Evolutionary conservation across 2,888 invertebrate species (phyloP).

Genomic region (Nasonovia ribisnigri): DNA sequence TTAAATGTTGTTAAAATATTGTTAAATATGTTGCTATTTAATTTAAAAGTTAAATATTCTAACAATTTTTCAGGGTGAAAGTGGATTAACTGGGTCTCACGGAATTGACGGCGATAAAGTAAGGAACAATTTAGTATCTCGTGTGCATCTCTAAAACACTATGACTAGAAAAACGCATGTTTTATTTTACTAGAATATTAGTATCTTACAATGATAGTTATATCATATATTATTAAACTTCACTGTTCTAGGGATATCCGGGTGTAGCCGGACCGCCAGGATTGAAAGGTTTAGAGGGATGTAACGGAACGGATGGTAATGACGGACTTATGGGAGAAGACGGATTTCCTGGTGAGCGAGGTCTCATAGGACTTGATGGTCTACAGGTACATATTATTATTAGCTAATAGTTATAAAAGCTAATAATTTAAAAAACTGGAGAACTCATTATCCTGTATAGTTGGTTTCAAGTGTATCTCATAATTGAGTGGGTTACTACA

Average conservation of each 20-base stretch:
- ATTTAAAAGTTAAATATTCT: not conserved
- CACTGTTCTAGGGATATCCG: conserved; percentile 74
- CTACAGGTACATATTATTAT: conserved; percentile 67
- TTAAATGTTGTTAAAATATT: not conserved
- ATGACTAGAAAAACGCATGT: not conserved
- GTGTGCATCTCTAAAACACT: no score
- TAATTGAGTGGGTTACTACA: not conserved
- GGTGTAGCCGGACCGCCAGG: conserved; percentile 83
- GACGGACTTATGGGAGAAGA: conserved; percentile 76
- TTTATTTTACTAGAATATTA: not conserved
- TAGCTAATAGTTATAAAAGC: not conserved
- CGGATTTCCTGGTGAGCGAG: conserved; percentile 78
- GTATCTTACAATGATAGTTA: not conserved
- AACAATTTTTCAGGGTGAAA: conserved; percentile 70
- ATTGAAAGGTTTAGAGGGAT: conserved; percentile 85
- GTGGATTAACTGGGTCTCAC: conserved; percentile 76
- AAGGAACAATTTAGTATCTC: conserved; percentile 70
- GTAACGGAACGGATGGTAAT: conserved; percentile 89
- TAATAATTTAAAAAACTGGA: not conserved
- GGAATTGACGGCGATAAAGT: conserved; percentile 78
- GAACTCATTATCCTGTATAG: not conserved
- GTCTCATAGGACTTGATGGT: conserved; percentile 74
- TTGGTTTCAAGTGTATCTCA: not conserved
- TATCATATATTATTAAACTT: not conserved
- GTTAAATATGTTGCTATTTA: not conserved